phyloP scores from a whole-genome alignment of 1,140 invertebrate genomes.

The Sminthurides bifidus region DNA sequence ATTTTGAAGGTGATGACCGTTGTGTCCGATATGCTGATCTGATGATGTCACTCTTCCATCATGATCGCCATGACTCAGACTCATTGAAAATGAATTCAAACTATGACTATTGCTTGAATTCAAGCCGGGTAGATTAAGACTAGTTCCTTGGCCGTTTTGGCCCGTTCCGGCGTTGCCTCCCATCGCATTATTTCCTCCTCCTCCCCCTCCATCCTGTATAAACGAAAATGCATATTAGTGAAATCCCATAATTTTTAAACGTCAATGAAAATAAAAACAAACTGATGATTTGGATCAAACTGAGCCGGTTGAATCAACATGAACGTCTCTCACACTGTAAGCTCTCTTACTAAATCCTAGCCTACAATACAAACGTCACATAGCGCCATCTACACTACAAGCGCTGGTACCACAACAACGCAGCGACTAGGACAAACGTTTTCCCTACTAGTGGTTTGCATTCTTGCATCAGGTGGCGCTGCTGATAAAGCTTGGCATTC shows the following conservation, averaged over 20 bases:
- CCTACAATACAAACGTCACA: no score
- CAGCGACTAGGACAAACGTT: no score
- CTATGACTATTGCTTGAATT: constrained; percentile 8
- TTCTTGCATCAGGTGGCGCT: no score
- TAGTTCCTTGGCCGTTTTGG: constrained; percentile 16
- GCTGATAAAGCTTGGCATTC: no score
- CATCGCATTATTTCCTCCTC: not conserved
- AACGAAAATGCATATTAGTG: not conserved
- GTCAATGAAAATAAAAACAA: not conserved
- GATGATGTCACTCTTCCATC: constrained; percentile 7
- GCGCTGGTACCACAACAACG: no score
- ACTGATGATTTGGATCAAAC: not conserved
- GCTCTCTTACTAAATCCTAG: no score
- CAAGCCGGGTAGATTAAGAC: constrained; percentile 15
- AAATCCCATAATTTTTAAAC: not conserved
- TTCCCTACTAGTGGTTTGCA: no score
- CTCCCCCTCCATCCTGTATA: not conserved
- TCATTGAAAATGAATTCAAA: constrained; percentile 12
- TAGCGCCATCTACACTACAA: no score
- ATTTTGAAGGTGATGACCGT: constrained; percentile 1
- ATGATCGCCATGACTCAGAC: constrained; percentile 2
- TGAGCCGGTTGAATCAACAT: no score
- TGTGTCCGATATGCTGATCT: not conserved
- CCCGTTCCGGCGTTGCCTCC: not conserved
- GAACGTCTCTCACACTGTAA: no score